A percentile compares a stretch with the other conserved stretches of the same genome.
These are phyloP conservation scores for Lycaena phlaeas DNA, from an alignment of 2,888 invertebrate genomes.

Conservation along the genomic window DNA sequence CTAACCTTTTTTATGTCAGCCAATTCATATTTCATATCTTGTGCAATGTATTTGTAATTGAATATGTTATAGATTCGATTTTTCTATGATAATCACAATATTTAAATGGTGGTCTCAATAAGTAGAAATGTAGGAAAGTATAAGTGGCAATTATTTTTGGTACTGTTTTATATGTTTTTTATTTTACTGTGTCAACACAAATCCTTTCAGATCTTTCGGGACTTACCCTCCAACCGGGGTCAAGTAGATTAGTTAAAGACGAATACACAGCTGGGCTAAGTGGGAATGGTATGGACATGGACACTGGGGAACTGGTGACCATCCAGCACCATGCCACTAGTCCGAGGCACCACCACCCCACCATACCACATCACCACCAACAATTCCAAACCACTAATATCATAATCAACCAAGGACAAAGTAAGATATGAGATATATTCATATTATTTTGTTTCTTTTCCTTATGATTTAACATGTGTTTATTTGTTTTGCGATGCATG, in stretches of 20 bases:
- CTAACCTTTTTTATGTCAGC: no score
- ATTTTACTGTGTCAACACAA: slow-evolving; percentile 7
- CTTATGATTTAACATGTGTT: slow-evolving; percentile 21
- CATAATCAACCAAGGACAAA: slow-evolving; percentile 63
- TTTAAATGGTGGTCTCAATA: no score
- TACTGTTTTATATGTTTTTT: no score
- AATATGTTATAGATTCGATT: no score
- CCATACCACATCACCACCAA: slow-evolving; percentile 58
- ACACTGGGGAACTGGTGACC: slow-evolving; percentile 60
- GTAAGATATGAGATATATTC: slow-evolving; percentile 31
- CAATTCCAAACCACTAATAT: slow-evolving; percentile 61
- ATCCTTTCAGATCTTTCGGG: slow-evolving; percentile 87
- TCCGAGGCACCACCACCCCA: slow-evolving; percentile 57
- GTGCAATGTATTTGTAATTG: no score
- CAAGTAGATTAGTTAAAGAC: slow-evolving; percentile 91
- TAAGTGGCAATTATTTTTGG: no score
- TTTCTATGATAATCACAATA: no score
- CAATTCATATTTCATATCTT: no score
- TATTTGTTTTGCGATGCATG: slow-evolving; percentile 41
- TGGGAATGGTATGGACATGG: slow-evolving; percentile 74
- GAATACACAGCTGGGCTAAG: slow-evolving; percentile 88
- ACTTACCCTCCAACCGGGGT: slow-evolving; percentile 87
- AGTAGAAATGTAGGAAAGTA: no score
- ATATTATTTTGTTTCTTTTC: slow-evolving; percentile 14
- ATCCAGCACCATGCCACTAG: slow-evolving; percentile 68